Percentiles rank a stretch among this genome's conserved stretches.
Evolutionary conservation across 2,113 vertebrate species (phyloP).

Genomic region (Rattus rattus): DNA sequence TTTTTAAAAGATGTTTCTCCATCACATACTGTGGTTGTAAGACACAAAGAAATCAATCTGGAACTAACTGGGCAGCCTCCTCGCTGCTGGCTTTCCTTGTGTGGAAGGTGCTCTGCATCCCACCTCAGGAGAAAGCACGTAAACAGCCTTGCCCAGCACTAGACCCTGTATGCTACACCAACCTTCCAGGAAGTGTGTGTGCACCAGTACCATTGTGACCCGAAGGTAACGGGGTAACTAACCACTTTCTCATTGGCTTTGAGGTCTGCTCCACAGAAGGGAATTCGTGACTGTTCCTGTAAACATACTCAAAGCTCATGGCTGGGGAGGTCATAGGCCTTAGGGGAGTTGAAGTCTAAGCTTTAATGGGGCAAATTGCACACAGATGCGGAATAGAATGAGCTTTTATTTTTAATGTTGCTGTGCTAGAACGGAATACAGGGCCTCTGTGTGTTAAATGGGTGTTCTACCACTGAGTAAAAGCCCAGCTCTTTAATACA

Average conservation of each 20-base stretch:
- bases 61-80: not conserved
- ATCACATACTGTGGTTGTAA: not conserved
- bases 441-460: not conserved
- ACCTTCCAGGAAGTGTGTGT: not conserved
- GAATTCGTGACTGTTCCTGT: not conserved
- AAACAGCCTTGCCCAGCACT: not conserved
- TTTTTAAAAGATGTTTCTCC: not conserved
- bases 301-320: not conserved
- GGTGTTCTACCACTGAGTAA: not conserved
- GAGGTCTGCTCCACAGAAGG: not conserved
- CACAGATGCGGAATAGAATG: not conserved
- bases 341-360: not conserved
- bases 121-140: not conserved
- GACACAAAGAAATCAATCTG: not conserved
- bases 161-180: no score
- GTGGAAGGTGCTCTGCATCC: no score
- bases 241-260: not conserved
- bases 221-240: not conserved
- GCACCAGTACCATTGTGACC: not conserved
- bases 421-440: not conserved
- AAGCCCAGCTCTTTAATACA: not conserved
- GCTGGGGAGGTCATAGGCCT: not conserved
- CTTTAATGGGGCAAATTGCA: not conserved
- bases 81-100: not conserved
- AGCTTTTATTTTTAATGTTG: not conserved